Evolutionary conservation across 2,113 vertebrate genomes (phyloP).

Genomic region (Camelus bactrianus): DNA sequence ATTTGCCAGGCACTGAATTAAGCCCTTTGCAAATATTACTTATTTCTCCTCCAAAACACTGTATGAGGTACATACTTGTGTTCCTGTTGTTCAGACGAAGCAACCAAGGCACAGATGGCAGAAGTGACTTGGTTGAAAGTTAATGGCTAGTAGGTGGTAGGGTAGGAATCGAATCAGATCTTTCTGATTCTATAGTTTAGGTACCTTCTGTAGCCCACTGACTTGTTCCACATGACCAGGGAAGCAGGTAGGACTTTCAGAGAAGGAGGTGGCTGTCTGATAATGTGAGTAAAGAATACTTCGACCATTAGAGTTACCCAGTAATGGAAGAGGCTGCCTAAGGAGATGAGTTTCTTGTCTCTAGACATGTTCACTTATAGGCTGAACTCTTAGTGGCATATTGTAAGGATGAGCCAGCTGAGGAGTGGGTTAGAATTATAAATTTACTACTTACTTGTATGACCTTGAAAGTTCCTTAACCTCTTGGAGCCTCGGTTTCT

Average conservation of each 20-base stretch:
- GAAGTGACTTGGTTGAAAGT: neutral
- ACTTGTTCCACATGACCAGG: neutral
- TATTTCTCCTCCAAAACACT: neutral
- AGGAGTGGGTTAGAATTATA: neutral
- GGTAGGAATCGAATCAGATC: neutral
- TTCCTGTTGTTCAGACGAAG: neutral
- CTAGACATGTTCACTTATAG: neutral
- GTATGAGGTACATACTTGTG: neutral
- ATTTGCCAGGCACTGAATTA: conserved; percentile 44
- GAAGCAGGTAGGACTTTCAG: neutral
- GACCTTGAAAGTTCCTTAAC: conserved; percentile 1
- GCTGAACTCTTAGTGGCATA: neutral
- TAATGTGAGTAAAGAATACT: neutral
- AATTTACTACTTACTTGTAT: neutral
- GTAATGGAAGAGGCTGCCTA: neutral
- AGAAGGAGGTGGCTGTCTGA: neutral
- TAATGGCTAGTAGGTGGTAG: neutral
- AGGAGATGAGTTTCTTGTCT: neutral
- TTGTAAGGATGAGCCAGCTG: neutral
- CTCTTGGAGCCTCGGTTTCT: neutral
- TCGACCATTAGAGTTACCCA: neutral
- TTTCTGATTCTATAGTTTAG: neutral
- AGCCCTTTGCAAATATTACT: conserved; percentile 22
- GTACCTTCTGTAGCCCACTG: neutral
- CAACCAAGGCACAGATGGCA: neutral